Evolutionary conservation across 2,113 vertebrate genomes (phyloP).

Genomic region (Centropus bengalensis): DNA sequence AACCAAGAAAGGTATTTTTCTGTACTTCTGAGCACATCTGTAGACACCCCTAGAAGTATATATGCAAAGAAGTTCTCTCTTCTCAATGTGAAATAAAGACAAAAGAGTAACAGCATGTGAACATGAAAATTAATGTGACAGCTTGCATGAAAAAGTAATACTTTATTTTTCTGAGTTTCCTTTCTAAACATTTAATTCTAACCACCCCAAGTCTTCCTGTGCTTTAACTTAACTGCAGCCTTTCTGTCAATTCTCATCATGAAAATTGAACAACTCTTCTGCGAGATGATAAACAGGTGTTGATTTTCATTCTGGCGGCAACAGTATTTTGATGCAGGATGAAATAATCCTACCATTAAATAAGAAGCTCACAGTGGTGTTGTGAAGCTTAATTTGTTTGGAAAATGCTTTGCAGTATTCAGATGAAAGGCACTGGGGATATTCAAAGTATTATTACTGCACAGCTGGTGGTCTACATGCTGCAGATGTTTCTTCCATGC

Average conservation of each 20-base stretch:
- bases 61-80: neutral
- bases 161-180: neutral
- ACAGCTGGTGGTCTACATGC: conserved; percentile 34
- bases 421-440: conserved; percentile 66
- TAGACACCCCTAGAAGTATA: neutral
- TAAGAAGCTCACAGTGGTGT: conserved; percentile 52
- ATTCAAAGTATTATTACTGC: conserved; percentile 55
- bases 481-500: conserved; percentile 59
- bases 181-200: conserved; percentile 18
- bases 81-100: conserved; percentile 1
- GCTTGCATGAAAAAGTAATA: neutral
- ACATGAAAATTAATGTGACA: neutral
- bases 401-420: conserved; percentile 64
- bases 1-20: conserved; percentile 17
- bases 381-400: conserved; percentile 66
- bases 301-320: conserved; percentile 50
- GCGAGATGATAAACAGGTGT: conserved; percentile 58
- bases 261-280: neutral
- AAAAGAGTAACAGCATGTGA: neutral
- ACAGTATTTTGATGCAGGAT: neutral
- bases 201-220: neutral
- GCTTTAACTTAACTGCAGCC: neutral
- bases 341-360: conserved; percentile 62
- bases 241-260: conserved; percentile 23
- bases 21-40: conserved; percentile 37